Percentiles rank a stretch among this genome's conserved stretches.
Conservation (phyloP, 1,140 invertebrate species). For the Antheraea pernyi region DNA sequence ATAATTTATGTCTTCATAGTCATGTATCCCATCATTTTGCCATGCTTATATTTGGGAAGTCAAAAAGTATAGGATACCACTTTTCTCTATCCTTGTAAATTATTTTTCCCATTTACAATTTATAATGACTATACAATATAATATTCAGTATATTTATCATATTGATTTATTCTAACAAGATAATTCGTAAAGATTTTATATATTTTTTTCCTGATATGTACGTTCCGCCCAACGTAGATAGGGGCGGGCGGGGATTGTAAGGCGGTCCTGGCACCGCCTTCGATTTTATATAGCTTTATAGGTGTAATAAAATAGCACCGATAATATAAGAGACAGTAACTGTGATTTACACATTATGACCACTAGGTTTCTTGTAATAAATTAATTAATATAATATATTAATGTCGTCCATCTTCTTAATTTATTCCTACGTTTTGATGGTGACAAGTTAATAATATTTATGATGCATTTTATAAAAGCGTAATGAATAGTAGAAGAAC, state of each 20-base stretch:
- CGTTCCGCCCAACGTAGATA: not conserved
- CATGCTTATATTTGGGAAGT: too few relatives aligned
- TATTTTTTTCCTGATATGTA: not conserved
- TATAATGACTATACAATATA: too few relatives aligned
- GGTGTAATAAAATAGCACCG: not conserved
- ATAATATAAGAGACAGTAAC: not conserved
- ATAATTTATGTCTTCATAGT: too few relatives aligned
- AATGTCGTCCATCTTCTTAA: not conserved
- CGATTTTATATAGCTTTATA: constrained; percentile 4
- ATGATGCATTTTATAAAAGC: too few relatives aligned
- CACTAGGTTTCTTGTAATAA: not conserved
- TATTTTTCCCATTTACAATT: too few relatives aligned
- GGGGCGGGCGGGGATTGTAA: constrained; percentile 39
- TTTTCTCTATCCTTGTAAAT: too few relatives aligned
- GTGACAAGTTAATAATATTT: not conserved
- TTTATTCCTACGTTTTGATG: not conserved
- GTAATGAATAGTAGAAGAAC: too few relatives aligned
- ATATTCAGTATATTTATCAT: too few relatives aligned
- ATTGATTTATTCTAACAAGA: too few relatives aligned
- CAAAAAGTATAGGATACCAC: too few relatives aligned
- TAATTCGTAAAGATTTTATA: not conserved
- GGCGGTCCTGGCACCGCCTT: constrained; percentile 33
- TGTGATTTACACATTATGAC: not conserved
- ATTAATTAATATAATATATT: not conserved
- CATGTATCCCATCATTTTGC: too few relatives aligned